Evolutionary conservation across 2,888 invertebrate genomes (phyloP), one percentile per base, ranked within the genome.

Genomic region (Limnephilus auricula): DNA sequence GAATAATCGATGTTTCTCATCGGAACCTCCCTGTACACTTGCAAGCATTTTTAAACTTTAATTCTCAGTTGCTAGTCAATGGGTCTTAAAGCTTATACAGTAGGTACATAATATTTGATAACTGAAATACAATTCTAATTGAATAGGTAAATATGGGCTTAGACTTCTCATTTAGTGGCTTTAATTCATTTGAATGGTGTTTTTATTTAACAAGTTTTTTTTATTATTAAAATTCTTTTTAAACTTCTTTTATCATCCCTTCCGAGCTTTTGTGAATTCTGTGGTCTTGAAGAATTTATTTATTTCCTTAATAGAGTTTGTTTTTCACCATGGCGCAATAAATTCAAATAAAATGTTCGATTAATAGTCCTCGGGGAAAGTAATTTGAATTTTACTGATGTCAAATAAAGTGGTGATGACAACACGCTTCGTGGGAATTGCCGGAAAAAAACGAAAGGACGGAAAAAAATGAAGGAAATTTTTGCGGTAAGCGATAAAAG

Each of bases 271-370:
- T 65, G 65, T 9, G 65, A 65, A 25, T 25, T 65, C 65, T 65
- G n/a, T 65, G 65, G 2, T 30, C 10, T 13, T 34, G 9, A 30
- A 40, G 85, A 85, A 85, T 85, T 85, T 85, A 85, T 85, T 85
- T 85, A 85, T 85, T 85, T 85, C 85, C 45, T 85, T 85, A 85
- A 85, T 85, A 30, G 85, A 85, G 85, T 85, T 85, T 37, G 85
- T 85, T 85, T 85, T 85, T 85, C 85, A 40, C 40, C 85, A 25
- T 40, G 30, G 84, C n/a, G 84, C 34, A 30, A 85, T 25, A 85
- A 85, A 85, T 85, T 85, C 85, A 40, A 85, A 85, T 85, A 85
- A 85, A 85, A 85, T 45, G 85, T 85, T 85, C 85, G 85, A 85
- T 85, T 85, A 85, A 85, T 85, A 30, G 85, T 30, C 85, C 85